Evolutionary conservation across 53 echinoderm and acorn worm species (phyloP).

Genomic region (Holothuria leucospilota): DNA sequence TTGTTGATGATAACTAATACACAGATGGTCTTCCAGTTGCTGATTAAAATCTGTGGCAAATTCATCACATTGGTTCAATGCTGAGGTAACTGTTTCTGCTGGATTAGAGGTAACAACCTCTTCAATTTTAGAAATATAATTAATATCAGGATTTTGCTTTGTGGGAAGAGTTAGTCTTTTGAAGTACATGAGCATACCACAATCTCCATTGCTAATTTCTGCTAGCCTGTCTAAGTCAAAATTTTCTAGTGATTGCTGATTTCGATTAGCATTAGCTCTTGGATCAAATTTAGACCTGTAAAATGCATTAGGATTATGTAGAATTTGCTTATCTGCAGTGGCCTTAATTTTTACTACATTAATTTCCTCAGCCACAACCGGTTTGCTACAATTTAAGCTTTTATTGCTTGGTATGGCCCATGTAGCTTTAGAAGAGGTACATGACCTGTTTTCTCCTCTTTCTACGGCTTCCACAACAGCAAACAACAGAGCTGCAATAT

Average conservation of each 20-base stretch:
- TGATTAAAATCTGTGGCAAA: background rate
- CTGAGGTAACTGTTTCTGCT: background rate
- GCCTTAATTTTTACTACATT: conserved; percentile 38
- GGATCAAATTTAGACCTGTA: conserved; percentile 66
- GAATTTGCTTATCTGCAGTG: conserved; percentile 22
- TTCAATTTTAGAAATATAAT: background rate
- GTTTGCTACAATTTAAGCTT: background rate
- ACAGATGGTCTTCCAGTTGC: background rate
- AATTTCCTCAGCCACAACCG: conserved; percentile 41
- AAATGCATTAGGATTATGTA: background rate
- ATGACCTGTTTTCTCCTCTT: background rate
- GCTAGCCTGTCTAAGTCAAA: conserved; percentile 70
- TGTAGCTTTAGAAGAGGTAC: conserved; percentile 29
- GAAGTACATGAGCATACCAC: conserved; percentile 65
- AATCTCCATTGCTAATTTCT: conserved; percentile 71
- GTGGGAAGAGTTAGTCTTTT: conserved; percentile 26
- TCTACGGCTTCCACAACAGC: background rate
- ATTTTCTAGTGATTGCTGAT: conserved; percentile 13
- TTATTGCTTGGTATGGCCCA: conserved; percentile 47
- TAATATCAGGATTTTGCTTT: conserved; percentile 49
- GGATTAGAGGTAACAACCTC: background rate
- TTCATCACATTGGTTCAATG: background rate
- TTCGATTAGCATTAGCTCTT: conserved; percentile 18
- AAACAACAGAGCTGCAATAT: background rate
- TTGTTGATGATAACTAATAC: conserved; percentile 52